phyloP scores from a whole-genome alignment of 2,797 vertebrate species.

The Poeciliopsis infans region DNA sequence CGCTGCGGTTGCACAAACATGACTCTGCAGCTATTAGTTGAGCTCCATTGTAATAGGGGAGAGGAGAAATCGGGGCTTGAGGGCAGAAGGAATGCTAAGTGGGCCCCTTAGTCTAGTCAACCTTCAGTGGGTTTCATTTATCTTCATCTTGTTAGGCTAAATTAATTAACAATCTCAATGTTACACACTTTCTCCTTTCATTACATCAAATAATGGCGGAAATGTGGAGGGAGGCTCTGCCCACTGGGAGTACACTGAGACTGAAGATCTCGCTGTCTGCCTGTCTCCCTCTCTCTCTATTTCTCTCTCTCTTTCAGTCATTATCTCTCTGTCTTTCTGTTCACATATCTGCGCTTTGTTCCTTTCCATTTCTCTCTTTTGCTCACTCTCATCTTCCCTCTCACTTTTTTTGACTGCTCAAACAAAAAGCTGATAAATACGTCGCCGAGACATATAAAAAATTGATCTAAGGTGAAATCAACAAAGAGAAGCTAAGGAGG shows the following conservation, averaged over 20 bases:
- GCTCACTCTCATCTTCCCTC: conserved; percentile 48
- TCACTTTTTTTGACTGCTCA: conserved; percentile 56
- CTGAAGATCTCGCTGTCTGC: conserved; percentile 67
- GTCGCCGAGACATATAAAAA: conserved; percentile 62
- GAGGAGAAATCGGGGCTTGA: conserved; percentile 68
- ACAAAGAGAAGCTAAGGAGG: conserved; percentile 41
- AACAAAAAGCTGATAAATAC: conserved; percentile 60
- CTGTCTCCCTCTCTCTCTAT: conserved; percentile 44
- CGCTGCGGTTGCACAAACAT: conserved; percentile 62
- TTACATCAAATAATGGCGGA: conserved; percentile 97
- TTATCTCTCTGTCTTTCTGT: conserved; percentile 37
- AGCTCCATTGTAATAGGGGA: conserved; percentile 72
- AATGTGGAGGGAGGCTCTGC: conserved; percentile 84
- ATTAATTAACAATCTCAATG: conserved; percentile 99
- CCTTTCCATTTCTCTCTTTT: conserved; percentile 56
- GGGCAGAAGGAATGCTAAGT: conserved; percentile 87
- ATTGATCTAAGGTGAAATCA: conserved; percentile 59
- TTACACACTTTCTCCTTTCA: conserved; percentile 99
- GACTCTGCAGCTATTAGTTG: conserved; percentile 72
- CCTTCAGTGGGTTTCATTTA: conserved; percentile 95
- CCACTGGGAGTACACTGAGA: conserved; percentile 78
- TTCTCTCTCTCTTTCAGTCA: conserved; percentile 38
- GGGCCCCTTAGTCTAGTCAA: conserved; percentile 90
- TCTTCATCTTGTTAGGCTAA: conserved; percentile 99
- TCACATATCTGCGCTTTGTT: conserved; percentile 39